Evolutionary conservation across 2,797 vertebrate species (phyloP), one percentile per base, ranked within the genome.

Genomic region (Triplophysa bombifrons): DNA sequence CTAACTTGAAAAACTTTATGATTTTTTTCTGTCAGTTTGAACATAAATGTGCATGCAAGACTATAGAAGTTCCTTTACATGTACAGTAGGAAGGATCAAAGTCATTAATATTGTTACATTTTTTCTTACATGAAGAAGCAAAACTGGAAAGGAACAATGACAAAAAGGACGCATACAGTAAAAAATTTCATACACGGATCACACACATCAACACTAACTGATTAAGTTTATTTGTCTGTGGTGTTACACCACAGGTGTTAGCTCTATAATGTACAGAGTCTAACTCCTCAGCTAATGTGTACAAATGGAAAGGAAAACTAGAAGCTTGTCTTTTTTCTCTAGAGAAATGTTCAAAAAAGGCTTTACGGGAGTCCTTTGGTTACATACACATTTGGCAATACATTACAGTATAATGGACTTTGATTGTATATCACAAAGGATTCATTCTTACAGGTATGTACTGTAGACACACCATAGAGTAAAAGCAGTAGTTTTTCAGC

Each of bases 221-320:
- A 74, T 78, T 74, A 53, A 64, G 13, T 67, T 58, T 72, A 67
- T 76, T 16, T 13, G 50, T 70, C 22, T 58, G 16, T 46, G 61
- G 75, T 69, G 69, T 48, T 68, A 60, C 58, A 63, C 25, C 25
- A 27, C 25, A 27, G 25, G 25, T 27, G 25, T 72, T 74, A 68
- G 79, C 50, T 85, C 38, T 72, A 84, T 44, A 11, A 46, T 76
- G 50, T 20, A 27, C 50, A 64, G 53, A 51, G 44, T 76, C 74
- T 41, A 76, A 48, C 53, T 48, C 12, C 19, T 61, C 74, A 70
- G 13, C 67, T 63, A 55, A 53, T 48, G 22, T 76, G 27, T 56
- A 44, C 58, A 38, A 17, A 68, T 20, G 51, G 30, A 58, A 58
- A 14, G 27, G 19, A 71, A 34, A 30, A 63, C 55, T 61, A 27